phyloP scores from a whole-genome alignment of 2,888 invertebrate species.

The Ormia ochracea region DNA sequence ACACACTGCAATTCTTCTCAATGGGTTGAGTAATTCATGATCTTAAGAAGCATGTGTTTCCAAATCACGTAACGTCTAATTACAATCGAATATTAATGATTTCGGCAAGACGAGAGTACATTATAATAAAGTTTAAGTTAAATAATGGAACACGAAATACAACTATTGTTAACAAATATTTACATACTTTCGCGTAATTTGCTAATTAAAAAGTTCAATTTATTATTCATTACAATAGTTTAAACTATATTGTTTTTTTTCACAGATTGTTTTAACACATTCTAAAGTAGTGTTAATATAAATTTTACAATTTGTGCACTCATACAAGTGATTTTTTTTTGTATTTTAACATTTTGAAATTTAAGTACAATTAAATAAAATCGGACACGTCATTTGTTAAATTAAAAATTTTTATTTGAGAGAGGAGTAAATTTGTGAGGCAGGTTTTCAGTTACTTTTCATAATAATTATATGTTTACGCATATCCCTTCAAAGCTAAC shows the following conservation, averaged over 20 bases:
- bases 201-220: neutral
- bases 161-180: neutral
- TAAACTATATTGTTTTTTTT: neutral
- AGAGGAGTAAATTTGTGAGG: too few species aligned
- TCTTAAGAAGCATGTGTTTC: neutral
- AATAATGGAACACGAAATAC: neutral
- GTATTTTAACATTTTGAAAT: too few species aligned
- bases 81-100: neutral
- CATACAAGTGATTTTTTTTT: too few species aligned
- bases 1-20: neutral
- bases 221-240: slow-evolving; percentile 7
- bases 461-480: too few species aligned
- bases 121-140: neutral
- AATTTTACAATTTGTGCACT: too few species aligned
- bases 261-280: slow-evolving; percentile 2
- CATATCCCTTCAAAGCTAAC: too few species aligned
- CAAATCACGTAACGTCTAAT: neutral
- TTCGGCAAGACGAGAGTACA: neutral
- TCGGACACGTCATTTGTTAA: too few species aligned
- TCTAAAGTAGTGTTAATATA: neutral
- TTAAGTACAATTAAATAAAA: too few species aligned
- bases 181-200: neutral
- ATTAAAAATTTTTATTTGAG: too few species aligned
- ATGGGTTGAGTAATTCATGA: neutral
- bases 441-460: too few species aligned